phyloP scores from a whole-genome alignment of 2,113 vertebrate genomes.

The Corvus moneduloides region DNA sequence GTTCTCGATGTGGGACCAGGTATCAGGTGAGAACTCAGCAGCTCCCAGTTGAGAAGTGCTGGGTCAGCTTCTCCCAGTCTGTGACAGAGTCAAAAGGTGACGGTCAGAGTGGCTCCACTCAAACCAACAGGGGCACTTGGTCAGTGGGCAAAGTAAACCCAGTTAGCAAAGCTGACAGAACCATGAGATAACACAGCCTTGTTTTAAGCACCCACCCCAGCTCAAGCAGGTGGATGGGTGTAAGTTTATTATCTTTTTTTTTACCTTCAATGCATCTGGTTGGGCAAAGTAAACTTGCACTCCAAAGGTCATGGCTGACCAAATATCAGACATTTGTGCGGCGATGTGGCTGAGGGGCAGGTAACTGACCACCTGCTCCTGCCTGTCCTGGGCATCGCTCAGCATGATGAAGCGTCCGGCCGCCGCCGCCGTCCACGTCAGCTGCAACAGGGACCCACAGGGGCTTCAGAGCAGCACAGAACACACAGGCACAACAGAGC shows the following conservation, averaged over 20 bases:
- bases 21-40: neutral
- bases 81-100: neutral
- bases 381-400: neutral
- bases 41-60: neutral
- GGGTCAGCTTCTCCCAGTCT: neutral
- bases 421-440: conserved; percentile 81
- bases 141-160: neutral
- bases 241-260: neutral
- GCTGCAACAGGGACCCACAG: conserved; percentile 56
- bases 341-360: conserved; percentile 94
- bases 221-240: neutral
- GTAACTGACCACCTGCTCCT: conserved; percentile 89
- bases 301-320: conserved; percentile 80
- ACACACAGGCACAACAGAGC: neutral
- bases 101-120: neutral
- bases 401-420: conserved; percentile 54
- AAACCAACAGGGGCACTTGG: neutral
- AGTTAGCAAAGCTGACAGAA: neutral
- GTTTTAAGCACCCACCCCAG: neutral
- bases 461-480: neutral
- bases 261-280: conserved; percentile 90
- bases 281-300: conserved; percentile 83
- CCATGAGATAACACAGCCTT: neutral
- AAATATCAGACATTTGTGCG: conserved; percentile 91
- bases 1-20: neutral